phyloP scores from a whole-genome alignment of 2,888 invertebrate species.

The Myathropa florea region DNA sequence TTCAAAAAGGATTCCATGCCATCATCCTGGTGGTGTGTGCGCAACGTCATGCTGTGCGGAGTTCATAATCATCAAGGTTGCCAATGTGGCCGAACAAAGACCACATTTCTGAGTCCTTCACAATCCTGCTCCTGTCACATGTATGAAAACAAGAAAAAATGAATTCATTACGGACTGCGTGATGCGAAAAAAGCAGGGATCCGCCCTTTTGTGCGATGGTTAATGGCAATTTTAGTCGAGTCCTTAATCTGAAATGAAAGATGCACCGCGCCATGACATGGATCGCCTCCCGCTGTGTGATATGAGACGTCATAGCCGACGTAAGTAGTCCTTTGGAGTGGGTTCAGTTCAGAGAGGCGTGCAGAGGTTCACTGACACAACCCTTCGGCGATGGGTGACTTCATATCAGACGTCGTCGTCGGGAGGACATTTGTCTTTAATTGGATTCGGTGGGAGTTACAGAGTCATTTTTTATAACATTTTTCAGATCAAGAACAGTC shows the following conservation, averaged over 20 bases:
- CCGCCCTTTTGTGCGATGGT: neutral
- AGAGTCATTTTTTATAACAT: no score
- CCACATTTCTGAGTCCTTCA: conserved; percentile 61
- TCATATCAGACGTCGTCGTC: no score
- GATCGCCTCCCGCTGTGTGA: conserved; percentile 44
- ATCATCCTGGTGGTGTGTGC: conserved; percentile 3
- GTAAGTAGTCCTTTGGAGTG: neutral
- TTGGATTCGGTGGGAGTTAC: no score
- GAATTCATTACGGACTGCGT: neutral
- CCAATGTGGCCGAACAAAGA: conserved; percentile 66
- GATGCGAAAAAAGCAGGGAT: neutral
- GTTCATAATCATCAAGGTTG: conserved; percentile 48
- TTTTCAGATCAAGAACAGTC: no score
- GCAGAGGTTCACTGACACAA: neutral
- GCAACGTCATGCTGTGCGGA: conserved; percentile 54
- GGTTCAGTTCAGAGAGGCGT: neutral
- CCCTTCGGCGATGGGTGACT: neutral
- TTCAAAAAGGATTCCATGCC: conserved; percentile 18
- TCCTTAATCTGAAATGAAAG: conserved; percentile 40
- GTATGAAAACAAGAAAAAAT: conserved; percentile 23
- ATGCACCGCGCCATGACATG: conserved; percentile 17
- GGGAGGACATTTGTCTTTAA: no score
- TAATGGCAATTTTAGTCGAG: neutral
- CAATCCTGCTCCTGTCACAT: conserved; percentile 27
- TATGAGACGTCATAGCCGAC: neutral